Evolutionary conservation across 2,113 vertebrate genomes (phyloP).

Genomic region (Felis catus): F.catus_Fca126_mat1.0 CM031416.1:27582001-27582500

Average conservation of each 20-base stretch:
- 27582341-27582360: background rate
- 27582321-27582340: background rate
- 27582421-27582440: background rate
- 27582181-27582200: background rate
- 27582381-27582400: background rate
- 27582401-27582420: background rate
- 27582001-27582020: background rate
- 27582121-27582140: fast-evolving
- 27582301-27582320: background rate
- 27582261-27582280: background rate
- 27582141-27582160: no score
- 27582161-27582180: background rate
- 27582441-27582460: background rate
- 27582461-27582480: background rate
- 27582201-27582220: background rate
- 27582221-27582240: background rate
- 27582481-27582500: no score
- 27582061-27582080: background rate
- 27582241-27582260: background rate
- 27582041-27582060: background rate
- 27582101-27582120: background rate
- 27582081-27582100: background rate
- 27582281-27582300: background rate
- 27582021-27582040: background rate
- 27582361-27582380: background rate